A percentile compares a stretch with the other conserved stretches of the same genome.
These are phyloP conservation scores for Ibycter americanus DNA, from an alignment of 2,797 vertebrate genomes.

Conservation along the genomic window DNA sequence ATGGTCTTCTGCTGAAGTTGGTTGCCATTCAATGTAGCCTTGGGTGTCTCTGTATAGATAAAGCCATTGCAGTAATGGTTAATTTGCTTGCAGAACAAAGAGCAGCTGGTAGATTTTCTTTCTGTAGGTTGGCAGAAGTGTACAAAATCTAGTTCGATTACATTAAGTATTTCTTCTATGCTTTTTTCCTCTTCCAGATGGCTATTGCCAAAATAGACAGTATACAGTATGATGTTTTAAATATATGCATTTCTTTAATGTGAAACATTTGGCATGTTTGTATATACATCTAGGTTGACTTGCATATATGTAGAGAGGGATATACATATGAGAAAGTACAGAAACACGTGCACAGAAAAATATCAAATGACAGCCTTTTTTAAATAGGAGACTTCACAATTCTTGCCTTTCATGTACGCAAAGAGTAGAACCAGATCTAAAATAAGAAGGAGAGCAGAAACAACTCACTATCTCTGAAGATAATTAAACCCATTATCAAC, in stretches of 20 bases:
- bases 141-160: background rate
- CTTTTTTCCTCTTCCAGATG: constrained; percentile 17
- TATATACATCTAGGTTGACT: background rate
- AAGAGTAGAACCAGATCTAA: background rate
- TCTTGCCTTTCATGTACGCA: background rate
- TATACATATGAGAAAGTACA: background rate
- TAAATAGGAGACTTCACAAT: background rate
- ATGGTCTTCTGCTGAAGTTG: background rate
- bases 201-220: constrained; percentile 36
- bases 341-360: background rate
- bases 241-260: background rate
- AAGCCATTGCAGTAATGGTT: background rate
- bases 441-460: background rate
- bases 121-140: background rate
- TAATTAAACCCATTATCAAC: background rate
- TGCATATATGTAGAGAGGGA: constrained; percentile 9
- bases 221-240: constrained; percentile 13
- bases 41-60: background rate
- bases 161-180: background rate
- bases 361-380: background rate
- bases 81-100: background rate
- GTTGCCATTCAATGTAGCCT: rapidly evolving
- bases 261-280: constrained; percentile 35
- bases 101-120: background rate
- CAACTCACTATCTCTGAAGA: background rate